Conservation (phyloP, 1,140 invertebrate species). For the Neotoxoptera formosana region DNA sequence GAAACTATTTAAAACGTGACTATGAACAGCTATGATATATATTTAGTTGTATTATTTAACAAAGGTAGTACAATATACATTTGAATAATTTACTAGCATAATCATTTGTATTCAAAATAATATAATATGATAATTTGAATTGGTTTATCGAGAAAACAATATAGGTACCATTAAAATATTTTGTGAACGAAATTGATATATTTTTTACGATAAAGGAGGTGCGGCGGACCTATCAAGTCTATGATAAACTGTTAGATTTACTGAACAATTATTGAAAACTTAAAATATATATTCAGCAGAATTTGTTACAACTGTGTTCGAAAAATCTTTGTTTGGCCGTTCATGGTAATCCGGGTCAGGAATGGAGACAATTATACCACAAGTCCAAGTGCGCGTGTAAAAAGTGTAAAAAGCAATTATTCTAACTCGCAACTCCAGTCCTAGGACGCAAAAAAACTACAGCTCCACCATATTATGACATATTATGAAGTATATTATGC, state of each 20-base stretch:
- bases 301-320: too few relatives aligned
- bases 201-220: background rate
- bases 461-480: too few relatives aligned
- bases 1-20: too few relatives aligned
- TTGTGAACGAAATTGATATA: background rate
- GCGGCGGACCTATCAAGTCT: too few relatives aligned
- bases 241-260: too few relatives aligned
- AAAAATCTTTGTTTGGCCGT: background rate
- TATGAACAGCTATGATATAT: background rate
- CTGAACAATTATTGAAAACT: background rate
- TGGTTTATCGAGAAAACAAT: background rate
- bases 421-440: background rate
- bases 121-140: too few relatives aligned
- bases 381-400: background rate
- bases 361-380: background rate
- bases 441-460: background rate
- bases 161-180: background rate
- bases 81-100: background rate
- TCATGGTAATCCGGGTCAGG: background rate
- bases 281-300: background rate
- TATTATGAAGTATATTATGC: too few relatives aligned
- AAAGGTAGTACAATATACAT: background rate
- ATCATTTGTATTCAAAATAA: too few relatives aligned
- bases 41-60: background rate
- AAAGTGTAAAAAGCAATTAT: background rate